Evolutionary conservation across 1,140 invertebrate genomes (phyloP).

Genomic region (Paralvinella palmiformis): DNA sequence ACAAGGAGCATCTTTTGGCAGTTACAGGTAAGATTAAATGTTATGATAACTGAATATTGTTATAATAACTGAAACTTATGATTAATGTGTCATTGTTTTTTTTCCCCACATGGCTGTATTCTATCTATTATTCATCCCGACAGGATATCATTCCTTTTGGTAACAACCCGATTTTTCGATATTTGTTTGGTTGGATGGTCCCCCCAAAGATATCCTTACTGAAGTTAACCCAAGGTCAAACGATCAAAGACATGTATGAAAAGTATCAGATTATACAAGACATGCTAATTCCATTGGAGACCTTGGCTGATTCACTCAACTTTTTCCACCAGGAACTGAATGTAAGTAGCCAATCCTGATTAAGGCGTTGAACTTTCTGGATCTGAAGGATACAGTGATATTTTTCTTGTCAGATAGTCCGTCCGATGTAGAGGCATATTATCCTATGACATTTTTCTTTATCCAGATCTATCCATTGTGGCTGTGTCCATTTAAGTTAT

Average conservation of each 20-base stretch:
- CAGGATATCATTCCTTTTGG: conserved; percentile 81
- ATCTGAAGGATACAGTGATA: too few species aligned
- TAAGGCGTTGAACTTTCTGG: too few species aligned
- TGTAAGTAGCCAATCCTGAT: too few species aligned
- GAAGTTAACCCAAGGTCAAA: conserved; percentile 72
- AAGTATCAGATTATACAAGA: conserved; percentile 76
- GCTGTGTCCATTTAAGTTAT: conserved; percentile 74
- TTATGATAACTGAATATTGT: neutral
- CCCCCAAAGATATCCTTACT: conserved; percentile 77
- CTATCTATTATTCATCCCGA: conserved; percentile 24
- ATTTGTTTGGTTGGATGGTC: conserved; percentile 70
- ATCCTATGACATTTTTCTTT: too few species aligned
- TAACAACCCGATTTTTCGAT: conserved; percentile 70
- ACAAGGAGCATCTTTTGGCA: conserved; percentile 78
- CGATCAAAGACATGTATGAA: conserved; percentile 69
- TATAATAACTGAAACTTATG: neutral
- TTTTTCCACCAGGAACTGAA: conserved; percentile 65
- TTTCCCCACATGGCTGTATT: neutral
- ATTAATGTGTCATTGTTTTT: neutral
- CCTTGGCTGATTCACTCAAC: conserved; percentile 58
- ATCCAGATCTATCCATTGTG: conserved; percentile 73
- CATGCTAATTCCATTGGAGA: conserved; percentile 68
- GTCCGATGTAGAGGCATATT: too few species aligned
- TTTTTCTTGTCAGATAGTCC: too few species aligned
- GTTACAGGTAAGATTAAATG: conserved; percentile 57